Conservation (phyloP, 2,797 vertebrate genomes). For the Thamnophis elegans region DNA sequence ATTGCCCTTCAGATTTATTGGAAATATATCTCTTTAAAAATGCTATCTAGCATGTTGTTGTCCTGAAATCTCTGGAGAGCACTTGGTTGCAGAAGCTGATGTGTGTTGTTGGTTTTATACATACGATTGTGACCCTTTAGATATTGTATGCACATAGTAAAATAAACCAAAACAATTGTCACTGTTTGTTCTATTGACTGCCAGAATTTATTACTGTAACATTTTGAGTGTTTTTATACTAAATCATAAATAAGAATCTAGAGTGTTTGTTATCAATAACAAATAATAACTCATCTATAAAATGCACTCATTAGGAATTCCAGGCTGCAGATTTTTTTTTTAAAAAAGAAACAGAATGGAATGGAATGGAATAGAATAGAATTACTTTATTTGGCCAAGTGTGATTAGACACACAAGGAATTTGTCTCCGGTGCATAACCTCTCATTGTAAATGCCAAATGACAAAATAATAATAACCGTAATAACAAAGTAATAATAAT, state of each 20-base stretch:
- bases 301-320: neutral
- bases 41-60: neutral
- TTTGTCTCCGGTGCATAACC: neutral
- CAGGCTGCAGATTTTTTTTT: slow-evolving; percentile 26
- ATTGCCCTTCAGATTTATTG: neutral
- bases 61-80: neutral
- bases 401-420: neutral
- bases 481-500: neutral
- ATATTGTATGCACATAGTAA: neutral
- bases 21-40: neutral
- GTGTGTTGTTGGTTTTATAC: neutral
- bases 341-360: no score
- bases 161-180: neutral
- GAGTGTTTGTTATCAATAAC: neutral
- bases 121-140: neutral
- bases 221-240: neutral
- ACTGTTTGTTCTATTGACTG: neutral
- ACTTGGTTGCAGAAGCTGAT: neutral
- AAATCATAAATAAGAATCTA: neutral
- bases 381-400: neutral
- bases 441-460: neutral
- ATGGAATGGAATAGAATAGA: no score
- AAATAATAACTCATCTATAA: neutral
- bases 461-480: neutral
- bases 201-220: neutral